phyloP scores from a whole-genome alignment of 1,140 invertebrate genomes.

The Drosophila tropicalis region DNA sequence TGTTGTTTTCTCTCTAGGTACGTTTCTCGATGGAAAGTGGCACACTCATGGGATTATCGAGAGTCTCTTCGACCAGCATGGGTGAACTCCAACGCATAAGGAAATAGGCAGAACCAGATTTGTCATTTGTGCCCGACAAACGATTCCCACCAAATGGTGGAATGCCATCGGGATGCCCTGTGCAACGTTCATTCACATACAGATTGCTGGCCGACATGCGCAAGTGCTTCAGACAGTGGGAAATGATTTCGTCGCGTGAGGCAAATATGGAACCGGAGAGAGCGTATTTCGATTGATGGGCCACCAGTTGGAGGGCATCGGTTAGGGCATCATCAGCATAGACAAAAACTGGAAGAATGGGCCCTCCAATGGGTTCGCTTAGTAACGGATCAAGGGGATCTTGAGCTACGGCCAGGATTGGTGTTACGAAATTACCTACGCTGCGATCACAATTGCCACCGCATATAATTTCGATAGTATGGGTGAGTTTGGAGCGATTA shows the following conservation, averaged over 20 bases:
- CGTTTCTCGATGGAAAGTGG: background rate
- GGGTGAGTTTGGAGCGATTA: slow-evolving; percentile 91
- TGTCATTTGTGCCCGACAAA: slow-evolving; percentile 99
- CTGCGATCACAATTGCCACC: slow-evolving; percentile 95
- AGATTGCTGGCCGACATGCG: slow-evolving; percentile 96
- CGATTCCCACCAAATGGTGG: slow-evolving; percentile 98
- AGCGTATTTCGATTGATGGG: slow-evolving; percentile 93
- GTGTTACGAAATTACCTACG: slow-evolving; percentile 96
- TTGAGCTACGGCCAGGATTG: slow-evolving; percentile 94
- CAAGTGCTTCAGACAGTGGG: slow-evolving; percentile 88
- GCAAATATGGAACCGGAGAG: slow-evolving; percentile 97
- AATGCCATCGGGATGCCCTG: slow-evolving; percentile 97
- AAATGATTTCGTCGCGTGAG: slow-evolving; percentile 91
- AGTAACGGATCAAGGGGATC: slow-evolving; percentile 95
- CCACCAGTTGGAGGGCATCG: slow-evolving; percentile 82
- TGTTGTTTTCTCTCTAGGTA: background rate
- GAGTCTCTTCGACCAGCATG: slow-evolving; percentile 52
- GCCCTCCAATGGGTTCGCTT: slow-evolving; percentile 98
- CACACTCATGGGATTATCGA: slow-evolving; percentile 1
- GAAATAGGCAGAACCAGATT: slow-evolving; percentile 98
- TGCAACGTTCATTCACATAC: slow-evolving; percentile 99
- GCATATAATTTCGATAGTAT: slow-evolving; percentile 91
- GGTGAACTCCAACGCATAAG: slow-evolving; percentile 95
- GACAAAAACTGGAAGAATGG: slow-evolving; percentile 94
- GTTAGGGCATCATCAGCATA: slow-evolving; percentile 91